Conservation (phyloP, 1,140 invertebrate species). For the Bombus balteatus region DNA sequence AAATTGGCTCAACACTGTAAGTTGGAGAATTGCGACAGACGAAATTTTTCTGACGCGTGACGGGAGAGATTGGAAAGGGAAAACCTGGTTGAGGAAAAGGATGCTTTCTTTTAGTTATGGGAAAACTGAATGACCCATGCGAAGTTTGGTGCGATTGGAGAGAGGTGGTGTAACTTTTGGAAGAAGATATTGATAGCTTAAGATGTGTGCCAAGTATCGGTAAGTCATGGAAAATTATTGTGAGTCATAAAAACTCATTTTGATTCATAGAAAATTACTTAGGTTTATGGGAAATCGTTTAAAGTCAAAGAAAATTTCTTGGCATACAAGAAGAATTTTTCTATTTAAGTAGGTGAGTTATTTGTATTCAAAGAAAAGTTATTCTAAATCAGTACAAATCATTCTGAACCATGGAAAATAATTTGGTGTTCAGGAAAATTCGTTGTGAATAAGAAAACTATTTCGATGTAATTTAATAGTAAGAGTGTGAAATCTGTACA, state of each 20-base stretch:
- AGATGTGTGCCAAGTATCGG: background rate
- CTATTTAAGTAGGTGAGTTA: too few relatives aligned
- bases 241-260: background rate
- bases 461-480: too few relatives aligned
- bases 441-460: too few relatives aligned
- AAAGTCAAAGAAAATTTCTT: background rate
- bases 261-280: background rate
- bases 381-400: too few relatives aligned
- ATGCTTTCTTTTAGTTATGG: background rate
- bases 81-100: too few relatives aligned
- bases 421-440: too few relatives aligned
- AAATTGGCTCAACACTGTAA: background rate
- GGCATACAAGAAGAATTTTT: too few relatives aligned
- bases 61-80: background rate
- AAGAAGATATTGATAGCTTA: too few relatives aligned
- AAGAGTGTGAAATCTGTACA: too few relatives aligned
- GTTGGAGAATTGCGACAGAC: too few relatives aligned
- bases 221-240: background rate
- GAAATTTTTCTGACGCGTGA: background rate
- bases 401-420: too few relatives aligned
- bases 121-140: background rate
- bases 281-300: background rate
- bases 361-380: too few relatives aligned
- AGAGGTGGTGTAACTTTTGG: background rate
- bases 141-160: background rate